These are phyloP conservation scores for Thysanoteuthis rhombus DNA, from an alignment of 2,888 invertebrate genomes.

Conservation along the genomic window DNA sequence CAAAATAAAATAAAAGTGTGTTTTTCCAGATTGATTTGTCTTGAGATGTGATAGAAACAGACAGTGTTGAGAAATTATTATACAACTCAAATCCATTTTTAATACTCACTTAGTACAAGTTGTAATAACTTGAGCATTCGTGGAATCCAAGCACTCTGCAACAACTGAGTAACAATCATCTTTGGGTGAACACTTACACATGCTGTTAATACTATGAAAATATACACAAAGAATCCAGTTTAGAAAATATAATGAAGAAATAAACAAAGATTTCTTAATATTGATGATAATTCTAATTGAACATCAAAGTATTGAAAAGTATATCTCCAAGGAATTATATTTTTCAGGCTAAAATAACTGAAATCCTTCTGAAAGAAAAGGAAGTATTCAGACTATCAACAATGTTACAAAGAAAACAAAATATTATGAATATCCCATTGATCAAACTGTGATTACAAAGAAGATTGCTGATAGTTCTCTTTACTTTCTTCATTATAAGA, in stretches of 20 bases:
- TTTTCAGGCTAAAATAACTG: neutral
- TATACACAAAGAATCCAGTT: neutral
- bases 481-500: no score
- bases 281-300: neutral
- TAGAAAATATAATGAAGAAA: neutral
- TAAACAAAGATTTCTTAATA: neutral
- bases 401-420: no score
- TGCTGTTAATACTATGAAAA: neutral
- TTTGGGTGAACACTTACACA: slow-evolving; percentile 12
- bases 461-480: no score
- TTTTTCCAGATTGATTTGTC: neutral
- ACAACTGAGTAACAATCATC: neutral
- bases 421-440: no score
- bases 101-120: slow-evolving; percentile 15
- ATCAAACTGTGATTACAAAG: no score
- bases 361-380: neutral
- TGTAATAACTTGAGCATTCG: neutral
- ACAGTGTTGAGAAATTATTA: no score
- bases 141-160: slow-evolving; percentile 15
- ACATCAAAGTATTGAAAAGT: neutral
- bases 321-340: no score
- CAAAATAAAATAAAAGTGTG: neutral
- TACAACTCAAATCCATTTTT: neutral
- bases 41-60: no score
- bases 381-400: no score